phyloP scores from a whole-genome alignment of 2,888 invertebrate species.

The Hyposoter dolosus region DNA sequence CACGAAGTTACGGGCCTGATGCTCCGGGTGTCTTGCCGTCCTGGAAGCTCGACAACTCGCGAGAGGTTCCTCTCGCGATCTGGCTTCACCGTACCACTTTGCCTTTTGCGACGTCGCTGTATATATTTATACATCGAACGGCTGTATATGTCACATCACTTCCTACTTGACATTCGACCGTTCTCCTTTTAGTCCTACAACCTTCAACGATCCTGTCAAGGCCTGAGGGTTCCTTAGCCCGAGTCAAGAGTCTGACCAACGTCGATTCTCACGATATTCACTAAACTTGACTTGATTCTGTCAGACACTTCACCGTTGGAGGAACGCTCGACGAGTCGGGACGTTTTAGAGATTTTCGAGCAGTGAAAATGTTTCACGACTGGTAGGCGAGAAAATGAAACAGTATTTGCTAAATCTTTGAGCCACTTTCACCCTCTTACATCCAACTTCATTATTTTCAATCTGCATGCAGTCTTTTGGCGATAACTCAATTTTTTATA shows the following conservation, averaged over 20 bases:
- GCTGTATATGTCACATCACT: background rate
- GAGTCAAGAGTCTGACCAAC: conserved; percentile 37
- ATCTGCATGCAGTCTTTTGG: background rate
- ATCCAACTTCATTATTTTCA: background rate
- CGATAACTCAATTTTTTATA: background rate
- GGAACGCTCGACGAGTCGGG: background rate
- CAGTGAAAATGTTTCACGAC: background rate
- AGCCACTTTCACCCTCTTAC: background rate
- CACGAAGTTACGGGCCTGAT: conserved; percentile 76
- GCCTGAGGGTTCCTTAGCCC: conserved; percentile 20
- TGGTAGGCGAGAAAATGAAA: background rate
- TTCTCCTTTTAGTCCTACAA: conserved; percentile 1
- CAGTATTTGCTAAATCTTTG: no score
- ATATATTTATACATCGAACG: background rate
- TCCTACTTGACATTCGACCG: conserved; percentile 38
- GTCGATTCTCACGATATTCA: conserved; percentile 14
- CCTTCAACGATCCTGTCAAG: background rate
- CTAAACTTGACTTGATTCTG: conserved; percentile 35
- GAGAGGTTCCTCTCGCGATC: conserved; percentile 44
- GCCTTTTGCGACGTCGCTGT: conserved; percentile 7
- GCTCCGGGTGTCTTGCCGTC: conserved; percentile 53
- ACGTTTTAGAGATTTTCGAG: conserved; percentile 2
- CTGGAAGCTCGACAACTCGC: conserved; percentile 49
- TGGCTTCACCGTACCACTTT: conserved; percentile 28
- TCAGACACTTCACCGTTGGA: background rate